phyloP scores from a whole-genome alignment of 2,797 vertebrate genomes.

The Pterois miles region DNA sequence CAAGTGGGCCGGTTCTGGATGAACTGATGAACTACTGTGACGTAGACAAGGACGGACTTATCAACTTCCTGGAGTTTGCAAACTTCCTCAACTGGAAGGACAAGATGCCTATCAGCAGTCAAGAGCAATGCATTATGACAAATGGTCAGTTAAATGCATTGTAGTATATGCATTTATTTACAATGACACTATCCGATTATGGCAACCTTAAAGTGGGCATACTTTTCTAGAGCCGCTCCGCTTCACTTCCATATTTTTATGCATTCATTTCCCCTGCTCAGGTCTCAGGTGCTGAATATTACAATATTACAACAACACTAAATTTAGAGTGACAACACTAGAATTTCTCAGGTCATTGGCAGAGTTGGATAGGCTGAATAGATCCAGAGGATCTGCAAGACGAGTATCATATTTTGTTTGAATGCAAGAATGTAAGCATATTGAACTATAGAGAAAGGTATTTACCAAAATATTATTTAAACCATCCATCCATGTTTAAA shows the following conservation, averaged over 20 bases:
- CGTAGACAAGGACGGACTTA: slow-evolving; percentile 84
- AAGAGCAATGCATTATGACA: slow-evolving; percentile 81
- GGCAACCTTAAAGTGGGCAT: background rate
- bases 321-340: too few species aligned
- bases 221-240: background rate
- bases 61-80: slow-evolving; percentile 88
- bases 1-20: slow-evolving; percentile 81
- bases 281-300: background rate
- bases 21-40: slow-evolving; percentile 89
- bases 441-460: too few species aligned
- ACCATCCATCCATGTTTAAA: too few species aligned
- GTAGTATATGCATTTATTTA: background rate
- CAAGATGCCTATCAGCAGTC: slow-evolving; percentile 78
- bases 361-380: too few species aligned
- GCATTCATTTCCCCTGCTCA: background rate
- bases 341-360: too few species aligned
- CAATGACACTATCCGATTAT: background rate
- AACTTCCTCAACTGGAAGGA: slow-evolving; percentile 95
- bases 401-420: too few species aligned
- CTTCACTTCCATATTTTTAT: background rate
- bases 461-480: too few species aligned
- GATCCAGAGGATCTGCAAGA: too few species aligned
- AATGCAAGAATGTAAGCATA: too few species aligned
- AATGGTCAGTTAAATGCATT: slow-evolving; percentile 64
- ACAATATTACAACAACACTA: too few species aligned